Conservation (phyloP, 1,140 invertebrate species). For the Hestina assimilis region DNA sequence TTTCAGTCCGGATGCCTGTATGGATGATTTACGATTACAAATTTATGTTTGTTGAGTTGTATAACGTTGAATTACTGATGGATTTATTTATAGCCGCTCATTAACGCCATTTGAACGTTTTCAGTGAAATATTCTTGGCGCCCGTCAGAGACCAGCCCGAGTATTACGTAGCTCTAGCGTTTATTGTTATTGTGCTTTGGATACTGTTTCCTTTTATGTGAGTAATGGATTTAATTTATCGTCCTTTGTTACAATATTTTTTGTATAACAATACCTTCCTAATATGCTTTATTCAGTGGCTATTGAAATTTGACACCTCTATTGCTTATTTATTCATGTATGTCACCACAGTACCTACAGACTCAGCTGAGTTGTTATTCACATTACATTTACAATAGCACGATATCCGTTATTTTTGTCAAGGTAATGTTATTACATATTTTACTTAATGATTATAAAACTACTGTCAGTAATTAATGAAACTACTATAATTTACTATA, state of each 20-base stretch:
- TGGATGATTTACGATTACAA: no score
- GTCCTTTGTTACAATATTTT: conserved; percentile 34
- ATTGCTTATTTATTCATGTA: conserved; percentile 18
- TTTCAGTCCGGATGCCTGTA: no score
- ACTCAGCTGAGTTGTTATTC: background rate
- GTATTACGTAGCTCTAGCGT: conserved; percentile 50
- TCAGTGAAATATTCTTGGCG: conserved; percentile 51
- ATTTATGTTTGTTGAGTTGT: no score
- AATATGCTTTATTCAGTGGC: conserved; percentile 17
- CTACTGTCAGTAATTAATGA: no score
- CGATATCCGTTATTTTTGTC: no score
- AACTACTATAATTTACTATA: background rate
- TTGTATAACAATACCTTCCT: conserved; percentile 43
- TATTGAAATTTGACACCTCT: conserved; percentile 16
- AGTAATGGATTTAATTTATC: conserved; percentile 43
- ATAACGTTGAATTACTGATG: no score
- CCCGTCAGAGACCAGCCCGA: conserved; percentile 49
- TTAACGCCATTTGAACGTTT: no score
- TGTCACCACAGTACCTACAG: background rate
- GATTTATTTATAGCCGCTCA: no score
- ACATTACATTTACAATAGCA: no score
- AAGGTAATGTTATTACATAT: no score
- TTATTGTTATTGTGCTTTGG: conserved; percentile 56
- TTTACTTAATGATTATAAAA: no score
- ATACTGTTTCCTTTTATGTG: conserved; percentile 61